A percentile compares a stretch with the other conserved stretches of the same genome.
These are phyloP conservation scores for Hippocampus guttulatus DNA, from an alignment of 2,113 vertebrate species.

Conservation along the genomic window DNA sequence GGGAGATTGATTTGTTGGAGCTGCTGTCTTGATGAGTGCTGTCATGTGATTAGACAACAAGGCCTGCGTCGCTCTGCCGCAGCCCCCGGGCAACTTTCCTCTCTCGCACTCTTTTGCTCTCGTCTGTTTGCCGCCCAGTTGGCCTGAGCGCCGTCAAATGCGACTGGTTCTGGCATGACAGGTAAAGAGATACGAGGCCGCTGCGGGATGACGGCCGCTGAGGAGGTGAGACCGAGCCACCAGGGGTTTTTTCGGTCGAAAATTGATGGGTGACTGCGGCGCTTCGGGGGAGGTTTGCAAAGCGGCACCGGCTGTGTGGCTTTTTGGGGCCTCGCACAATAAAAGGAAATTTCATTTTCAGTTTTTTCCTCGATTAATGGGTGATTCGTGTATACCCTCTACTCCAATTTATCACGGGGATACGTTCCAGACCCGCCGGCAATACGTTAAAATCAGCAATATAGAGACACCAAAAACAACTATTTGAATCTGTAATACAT, in stretches of 20 bases:
- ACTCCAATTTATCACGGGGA: conserved; percentile 11
- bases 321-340: conserved; percentile 7
- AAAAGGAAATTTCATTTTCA: conserved; percentile 29
- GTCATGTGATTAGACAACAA: conserved; percentile 80
- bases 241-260: conserved; percentile 19
- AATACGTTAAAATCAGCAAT: no score
- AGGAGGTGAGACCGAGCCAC: conserved; percentile 24
- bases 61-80: conserved; percentile 71
- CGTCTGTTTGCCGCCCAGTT: conserved; percentile 38
- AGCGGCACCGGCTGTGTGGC: conserved; percentile 11
- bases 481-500: no score
- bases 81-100: conserved; percentile 74
- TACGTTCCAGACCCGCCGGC: no score
- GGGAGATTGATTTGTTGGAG: conserved; percentile 90
- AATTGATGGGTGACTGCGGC: conserved; percentile 23
- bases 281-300: conserved; percentile 11
- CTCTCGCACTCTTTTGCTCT: conserved; percentile 14
- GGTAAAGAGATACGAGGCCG: conserved; percentile 64
- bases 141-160: conserved; percentile 56
- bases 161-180: conserved; percentile 71
- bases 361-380: conserved; percentile 15
- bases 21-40: conserved; percentile 81
- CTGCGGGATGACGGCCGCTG: conserved; percentile 39
- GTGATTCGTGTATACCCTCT: conserved; percentile 31
- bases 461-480: no score